Base-by-base conservation (phyloP, 2,113 vertebrate species). In the Melanerpes formicivorus region DNA sequence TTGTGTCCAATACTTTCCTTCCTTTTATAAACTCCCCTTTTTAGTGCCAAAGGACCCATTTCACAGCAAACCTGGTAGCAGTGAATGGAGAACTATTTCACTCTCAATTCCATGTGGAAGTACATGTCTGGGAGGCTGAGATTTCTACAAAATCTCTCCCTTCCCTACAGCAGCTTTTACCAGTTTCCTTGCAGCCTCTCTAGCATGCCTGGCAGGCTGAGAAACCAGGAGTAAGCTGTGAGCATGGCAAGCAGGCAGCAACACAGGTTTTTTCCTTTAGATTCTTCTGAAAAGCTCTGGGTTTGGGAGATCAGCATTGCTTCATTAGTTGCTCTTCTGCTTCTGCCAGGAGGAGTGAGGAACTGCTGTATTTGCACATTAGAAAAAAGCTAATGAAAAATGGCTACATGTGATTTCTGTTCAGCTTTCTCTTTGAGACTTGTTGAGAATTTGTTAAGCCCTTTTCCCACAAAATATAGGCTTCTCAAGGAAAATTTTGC, bases 401-500 rank as follows among this genome's bases (percentile, higher is more conserved):
- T 48, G 44, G 8, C 78, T 65, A 0, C 3, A 7, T 63, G 55
- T 55, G 46, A n/a, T 80, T 89, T 87, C 59, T 34, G 18, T 73
- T 87, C 78, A 82, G 64, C 34, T 73, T 76, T 54, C 40, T 75
- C 11, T 78, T 59, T 42, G 54, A 71, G 77, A 44, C 8, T 75
- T 80, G 48, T 22, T 67, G 40, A 67, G 69, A 56, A 71, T 91
- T 71, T 80, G 21, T 80, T 60, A 65, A 72, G 18, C 63, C 29
- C 32, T 91, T 86, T 19, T 64, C 77, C 60, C 48, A 37, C 12
- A 30, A 11, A 80, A 66, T 59, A 19, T 12, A 62, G 34, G 70
- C 90, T 87, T 95, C 26, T 56, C 17, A 32, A 71, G 87, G 59
- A 84, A 94, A 87, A 69, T 10, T 81, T 90, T 94, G 59, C 80